Evolutionary conservation across 2,797 vertebrate species (phyloP), one percentile per base, ranked within the genome.

Genomic region (Myoxocephalus aenaeus): DNA sequence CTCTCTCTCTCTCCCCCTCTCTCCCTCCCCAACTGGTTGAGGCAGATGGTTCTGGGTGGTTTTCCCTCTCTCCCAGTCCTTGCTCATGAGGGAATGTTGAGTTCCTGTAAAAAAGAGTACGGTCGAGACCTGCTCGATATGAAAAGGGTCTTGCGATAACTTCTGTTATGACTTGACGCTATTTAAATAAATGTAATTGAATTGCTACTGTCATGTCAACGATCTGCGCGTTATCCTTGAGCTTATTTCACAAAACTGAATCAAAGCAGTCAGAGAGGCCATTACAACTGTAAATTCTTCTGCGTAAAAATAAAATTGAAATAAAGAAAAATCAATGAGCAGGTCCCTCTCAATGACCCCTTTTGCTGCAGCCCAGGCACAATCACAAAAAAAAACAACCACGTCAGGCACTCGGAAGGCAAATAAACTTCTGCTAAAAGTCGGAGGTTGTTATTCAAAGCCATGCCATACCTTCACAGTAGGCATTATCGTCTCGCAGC

Each of bases 401-500:
- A 44, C 12, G 17, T 25, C 25, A 62, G 46, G 11, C 34, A 38
- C 44, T 27, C 20, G 1, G 48, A 79, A 65, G 75, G 51, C 59
- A 68, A 72, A 81, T 58, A 53, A 70, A 81, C 63, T 59, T 80
- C 13, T 59, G 61, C 36, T 77, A 14, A 70, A 77, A 70, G 75
- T 84, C 71, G 54, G 17, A 40, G 48, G 64, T 77, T 79, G 70
- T 72, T 50, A 76, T 75, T 77, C 56, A 53, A 59, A 78, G 63
- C 38, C 38, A 25, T 53, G 71, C 25, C 13, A 72, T 96, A 99
- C 97, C 98, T 98, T 99, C 97, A 79, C 98, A 99, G 93, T 99
- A 99, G 79, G 97, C 97, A 34, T 95, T 98, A 93, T 99, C 98
- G 40, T 98, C 96, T 29, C 98, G 94, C 72, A 99, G 97, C 18